Evolutionary conservation across 1,140 invertebrate genomes (phyloP).

Genomic region (Sweltsa coloradensis): DNA sequence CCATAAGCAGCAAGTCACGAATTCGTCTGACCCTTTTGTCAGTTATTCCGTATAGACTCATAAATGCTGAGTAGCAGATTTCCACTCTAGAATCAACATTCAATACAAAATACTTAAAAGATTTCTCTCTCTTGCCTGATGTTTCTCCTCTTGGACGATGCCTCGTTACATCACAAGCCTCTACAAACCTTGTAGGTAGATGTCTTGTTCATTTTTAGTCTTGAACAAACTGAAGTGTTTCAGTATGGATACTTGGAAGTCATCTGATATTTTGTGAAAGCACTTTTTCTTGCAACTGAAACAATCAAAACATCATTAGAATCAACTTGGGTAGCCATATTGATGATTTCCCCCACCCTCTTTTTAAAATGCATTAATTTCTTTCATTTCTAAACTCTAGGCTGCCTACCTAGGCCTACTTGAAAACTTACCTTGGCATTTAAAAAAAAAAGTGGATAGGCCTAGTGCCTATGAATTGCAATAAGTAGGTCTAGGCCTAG

Average conservation of each 20-base stretch:
- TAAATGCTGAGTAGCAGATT: neutral
- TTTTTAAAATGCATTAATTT: neutral
- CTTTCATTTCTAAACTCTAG: neutral
- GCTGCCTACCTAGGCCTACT: too few relatives aligned
- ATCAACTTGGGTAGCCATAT: neutral
- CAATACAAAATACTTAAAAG: neutral
- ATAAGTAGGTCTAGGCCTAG: too few relatives aligned
- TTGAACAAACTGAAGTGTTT: neutral
- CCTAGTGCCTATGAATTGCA: too few relatives aligned
- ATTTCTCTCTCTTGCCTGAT: neutral
- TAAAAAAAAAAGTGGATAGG: too few relatives aligned
- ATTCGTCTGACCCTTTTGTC: neutral
- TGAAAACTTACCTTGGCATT: too few relatives aligned
- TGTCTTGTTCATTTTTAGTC: constrained; percentile 1
- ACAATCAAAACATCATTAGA: neutral
- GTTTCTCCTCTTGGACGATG: neutral
- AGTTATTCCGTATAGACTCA: neutral
- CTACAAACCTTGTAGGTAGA: neutral
- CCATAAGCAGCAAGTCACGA: neutral
- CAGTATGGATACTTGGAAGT: neutral
- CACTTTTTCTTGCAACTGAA: constrained; percentile 1
- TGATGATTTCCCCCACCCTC: neutral
- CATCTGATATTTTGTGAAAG: neutral
- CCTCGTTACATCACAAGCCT: neutral
- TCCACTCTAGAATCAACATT: neutral